Evolutionary conservation across 2,797 vertebrate species (phyloP).

Genomic region (Syngnathus rostellatus): DNA sequence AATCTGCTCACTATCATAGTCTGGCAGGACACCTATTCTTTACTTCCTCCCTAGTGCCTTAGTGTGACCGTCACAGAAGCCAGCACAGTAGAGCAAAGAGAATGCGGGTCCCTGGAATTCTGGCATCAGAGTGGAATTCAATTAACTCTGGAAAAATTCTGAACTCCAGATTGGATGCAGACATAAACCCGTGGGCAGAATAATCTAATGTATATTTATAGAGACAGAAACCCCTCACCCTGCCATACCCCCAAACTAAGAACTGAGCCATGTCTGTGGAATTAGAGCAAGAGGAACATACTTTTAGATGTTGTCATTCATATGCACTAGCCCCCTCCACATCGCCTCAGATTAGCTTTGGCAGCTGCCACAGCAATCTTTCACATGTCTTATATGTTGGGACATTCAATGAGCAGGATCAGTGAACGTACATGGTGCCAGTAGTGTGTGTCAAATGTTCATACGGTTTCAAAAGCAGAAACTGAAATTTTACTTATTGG

Average conservation of each 20-base stretch:
- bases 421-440: slow-evolving; percentile 33
- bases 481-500: neutral
- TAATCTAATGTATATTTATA: neutral
- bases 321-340: slow-evolving; percentile 26
- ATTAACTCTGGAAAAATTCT: slow-evolving; percentile 28
- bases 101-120: slow-evolving; percentile 37
- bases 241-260: neutral
- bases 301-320: slow-evolving; percentile 22
- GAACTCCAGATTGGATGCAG: slow-evolving; percentile 15
- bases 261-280: neutral
- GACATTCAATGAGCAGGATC: slow-evolving; percentile 29
- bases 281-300: slow-evolving; percentile 15
- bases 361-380: slow-evolving; percentile 26
- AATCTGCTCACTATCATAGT: slow-evolving; percentile 47
- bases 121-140: slow-evolving; percentile 32
- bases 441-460: slow-evolving; percentile 7
- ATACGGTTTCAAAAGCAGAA: neutral
- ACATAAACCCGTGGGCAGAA: neutral
- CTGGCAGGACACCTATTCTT: slow-evolving; percentile 55
- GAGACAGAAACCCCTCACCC: neutral
- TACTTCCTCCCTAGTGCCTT: slow-evolving; percentile 47
- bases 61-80: slow-evolving; percentile 36
- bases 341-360: slow-evolving; percentile 39
- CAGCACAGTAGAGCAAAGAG: slow-evolving; percentile 24
- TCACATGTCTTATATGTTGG: slow-evolving; percentile 22